Evolutionary conservation across 2,113 vertebrate species (phyloP), one percentile per base, ranked within the genome.

Genomic region (Oceanites oceanicus): DNA sequence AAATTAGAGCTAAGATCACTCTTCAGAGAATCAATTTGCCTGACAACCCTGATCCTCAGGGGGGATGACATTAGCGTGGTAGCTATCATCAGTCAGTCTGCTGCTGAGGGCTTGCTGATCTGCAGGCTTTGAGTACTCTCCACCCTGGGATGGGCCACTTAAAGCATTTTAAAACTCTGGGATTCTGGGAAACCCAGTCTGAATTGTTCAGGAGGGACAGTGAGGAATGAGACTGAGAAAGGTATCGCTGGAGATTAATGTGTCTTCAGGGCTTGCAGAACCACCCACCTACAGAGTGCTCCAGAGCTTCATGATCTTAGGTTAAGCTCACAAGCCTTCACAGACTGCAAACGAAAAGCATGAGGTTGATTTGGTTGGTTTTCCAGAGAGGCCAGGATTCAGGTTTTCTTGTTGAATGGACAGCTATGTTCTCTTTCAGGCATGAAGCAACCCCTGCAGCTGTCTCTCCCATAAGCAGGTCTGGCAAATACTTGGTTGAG

Each of bases 11-110:
- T 65, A 94, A 85, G 83, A 96, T 93, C 79, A 65, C 50, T 77
- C 79, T 95, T 91, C 68, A 65, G 80, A 95, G 73, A 95, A 95
- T 91, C 92, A 95, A 75, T 96, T 89, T 94, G 27, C 70, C 79
- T 86, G 93, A 91, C 71, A 91, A 56, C 55, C 17, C n/a, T 71
- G 50, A 79, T 70, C 62, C 85, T 90, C 15, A 1, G 40, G n/a
- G 61, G 40, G 42, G 49, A 71, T 93, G 81, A 70, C 85, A 93
- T 88, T 93, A 92, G 30, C 2, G 17, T 71, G 87, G 84, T 88
- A 94, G 61, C 77, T 63, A 14, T 80, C 93, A 95, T 94, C 86
- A 77, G 91, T 95, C 90, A 96, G 47, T 90, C 90, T 93, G 66
- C 70, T 87, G 62, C 27, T 76, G 58, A 73, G 73, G 73, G 30